A percentile compares a stretch with the other conserved stretches of the same genome.
phyloP scores from a whole-genome alignment of 2,888 invertebrate species.

The Acanthosoma haemorrhoidale region DNA sequence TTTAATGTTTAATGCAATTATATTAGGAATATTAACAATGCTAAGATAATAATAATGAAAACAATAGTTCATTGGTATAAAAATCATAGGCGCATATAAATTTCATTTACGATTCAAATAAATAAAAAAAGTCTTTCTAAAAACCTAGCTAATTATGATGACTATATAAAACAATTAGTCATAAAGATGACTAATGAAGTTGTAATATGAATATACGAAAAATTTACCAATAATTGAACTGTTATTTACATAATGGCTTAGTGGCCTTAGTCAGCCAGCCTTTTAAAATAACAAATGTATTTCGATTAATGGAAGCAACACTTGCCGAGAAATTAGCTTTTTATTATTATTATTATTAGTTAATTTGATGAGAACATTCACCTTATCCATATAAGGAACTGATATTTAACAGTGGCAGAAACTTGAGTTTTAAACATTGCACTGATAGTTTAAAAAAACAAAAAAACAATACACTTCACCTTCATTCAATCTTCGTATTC shows the following conservation, averaged over 20 bases:
- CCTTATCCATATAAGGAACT: neutral
- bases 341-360: neutral
- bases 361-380: neutral
- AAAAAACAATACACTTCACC: neutral
- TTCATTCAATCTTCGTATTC: slow-evolving; percentile 5
- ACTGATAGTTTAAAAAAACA: neutral
- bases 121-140: slow-evolving; percentile 3
- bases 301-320: neutral
- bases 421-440: slow-evolving; percentile 9
- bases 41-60: no score
- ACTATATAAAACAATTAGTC: slow-evolving; percentile 7
- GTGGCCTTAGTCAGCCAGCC: neutral
- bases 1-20: neutral
- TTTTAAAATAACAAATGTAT: neutral
- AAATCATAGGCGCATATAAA: neutral
- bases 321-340: neutral
- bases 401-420: slow-evolving; percentile 1
- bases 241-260: neutral
- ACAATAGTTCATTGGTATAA: neutral
- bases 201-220: neutral
- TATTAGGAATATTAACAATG: neutral
- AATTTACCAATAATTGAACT: neutral
- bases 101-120: neutral
- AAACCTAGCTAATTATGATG: neutral
- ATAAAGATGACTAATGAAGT: neutral